Conservation (phyloP, 53 echinoderm and acorn worm species). For the Zoroaster sp. region DNA sequence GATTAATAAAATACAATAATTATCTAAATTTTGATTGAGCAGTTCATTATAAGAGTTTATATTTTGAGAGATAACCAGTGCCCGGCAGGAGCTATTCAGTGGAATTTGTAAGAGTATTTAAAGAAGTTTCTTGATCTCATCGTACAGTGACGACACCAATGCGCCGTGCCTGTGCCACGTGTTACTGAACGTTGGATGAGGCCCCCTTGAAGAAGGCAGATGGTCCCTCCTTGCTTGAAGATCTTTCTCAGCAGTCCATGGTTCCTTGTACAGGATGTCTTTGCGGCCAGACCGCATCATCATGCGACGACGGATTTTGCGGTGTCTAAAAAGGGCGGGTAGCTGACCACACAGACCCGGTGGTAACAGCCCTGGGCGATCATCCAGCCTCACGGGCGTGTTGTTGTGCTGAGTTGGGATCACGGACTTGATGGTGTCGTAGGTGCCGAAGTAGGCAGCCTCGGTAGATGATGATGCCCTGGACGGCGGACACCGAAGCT, state of each 20-base stretch:
- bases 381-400: slow-evolving; percentile 74
- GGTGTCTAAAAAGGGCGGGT: slow-evolving; percentile 92
- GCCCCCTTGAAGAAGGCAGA: slow-evolving; percentile 97
- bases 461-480: slow-evolving; percentile 96
- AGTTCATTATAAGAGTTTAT: too few species aligned
- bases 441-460: slow-evolving; percentile 93
- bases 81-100: too few species aligned
- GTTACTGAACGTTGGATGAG: slow-evolving; percentile 89
- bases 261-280: slow-evolving; percentile 88
- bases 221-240: slow-evolving; percentile 67
- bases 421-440: slow-evolving; percentile 84
- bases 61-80: too few species aligned
- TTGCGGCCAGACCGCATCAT: slow-evolving; percentile 94
- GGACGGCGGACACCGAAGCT: slow-evolving; percentile 92
- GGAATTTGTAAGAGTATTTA: not conserved
- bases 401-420: slow-evolving; percentile 68
- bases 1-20: too few species aligned
- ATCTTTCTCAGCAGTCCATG: slow-evolving; percentile 89
- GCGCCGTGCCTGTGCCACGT: slow-evolving; percentile 88
- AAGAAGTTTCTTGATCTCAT: slow-evolving; percentile 72
- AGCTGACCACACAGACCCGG: slow-evolving; percentile 70
- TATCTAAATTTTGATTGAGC: too few species aligned
- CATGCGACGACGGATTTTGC: slow-evolving; percentile 91
- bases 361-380: slow-evolving; percentile 87
- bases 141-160: slow-evolving; percentile 85